Base-by-base conservation (phyloP, 1,140 invertebrate genomes). In the Anagrus nilaparvatae region DNA sequence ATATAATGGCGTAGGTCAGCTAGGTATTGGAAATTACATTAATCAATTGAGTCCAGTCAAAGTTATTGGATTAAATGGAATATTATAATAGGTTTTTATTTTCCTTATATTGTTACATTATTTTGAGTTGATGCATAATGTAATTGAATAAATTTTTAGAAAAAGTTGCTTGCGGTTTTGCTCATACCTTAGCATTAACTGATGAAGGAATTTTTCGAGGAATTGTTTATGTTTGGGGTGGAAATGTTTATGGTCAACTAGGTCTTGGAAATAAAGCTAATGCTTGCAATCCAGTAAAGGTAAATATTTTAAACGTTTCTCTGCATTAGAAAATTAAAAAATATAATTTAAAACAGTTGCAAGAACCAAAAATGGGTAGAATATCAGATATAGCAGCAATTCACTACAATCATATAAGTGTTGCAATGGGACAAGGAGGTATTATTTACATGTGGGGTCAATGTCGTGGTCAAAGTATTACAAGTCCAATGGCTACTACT, bases 401-500 rank as follows among this genome's bases (percentile, higher is more conserved):
- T 18, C 76, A 81, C 52, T 78, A 76, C 46, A 71, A 69, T 35
- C 74, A 81, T 47, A 77, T 81, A 31, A 80, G 77, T 35, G 69
- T 76, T 12, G 78, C 76, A 13, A 62, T 78, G 53, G 76, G 71
- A 32, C 73, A 78, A 53, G 71, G 67, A 10, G 74, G 74, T 9
- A 70, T 66, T 45, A 66, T 77, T 12, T 80, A 71, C 52, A 79
- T 82, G 72, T 81, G 78, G 78, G 79, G 79, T 17, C 75, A 78
- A 44, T 78, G 78, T 56, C 63, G 74, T 33, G 64, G 77, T 27
- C 76, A 79, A 53, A 73, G 68, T 37, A 67, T 82, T 13, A 71
- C 63, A 4, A 53, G 56, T 27, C 76, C 79, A 3, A 67, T 70
- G 20, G 56, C 69, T 13, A 81, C 79, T 1, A 67, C 70, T 3